Conservation (phyloP, 2,888 invertebrate genomes). For the Brachypalpus laphriformis region DNA sequence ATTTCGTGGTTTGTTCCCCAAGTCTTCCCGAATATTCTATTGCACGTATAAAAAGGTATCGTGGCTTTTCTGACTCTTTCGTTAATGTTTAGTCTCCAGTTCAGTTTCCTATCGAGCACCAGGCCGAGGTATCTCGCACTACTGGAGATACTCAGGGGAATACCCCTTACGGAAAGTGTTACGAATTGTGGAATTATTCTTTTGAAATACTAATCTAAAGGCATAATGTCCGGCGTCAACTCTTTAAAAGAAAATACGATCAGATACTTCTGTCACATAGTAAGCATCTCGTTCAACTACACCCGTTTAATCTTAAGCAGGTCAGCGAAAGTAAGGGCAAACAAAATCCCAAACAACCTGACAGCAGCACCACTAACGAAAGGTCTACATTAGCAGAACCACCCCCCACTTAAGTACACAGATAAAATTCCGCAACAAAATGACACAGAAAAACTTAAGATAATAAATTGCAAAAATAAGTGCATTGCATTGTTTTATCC, state of each 20-base stretch:
- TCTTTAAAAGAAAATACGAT: background rate
- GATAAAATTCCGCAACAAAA: constrained; percentile 44
- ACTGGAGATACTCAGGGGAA: too few species aligned
- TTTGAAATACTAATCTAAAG: too few species aligned
- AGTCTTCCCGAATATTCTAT: too few species aligned
- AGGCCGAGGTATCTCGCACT: too few species aligned
- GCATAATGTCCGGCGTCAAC: too few species aligned
- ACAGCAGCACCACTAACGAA: background rate
- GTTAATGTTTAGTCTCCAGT: too few species aligned
- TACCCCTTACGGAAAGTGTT: too few species aligned
- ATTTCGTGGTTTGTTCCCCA: too few species aligned
- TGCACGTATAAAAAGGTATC: too few species aligned
- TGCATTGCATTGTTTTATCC: constrained; percentile 55
- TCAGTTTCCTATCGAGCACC: too few species aligned
- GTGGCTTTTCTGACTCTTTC: too few species aligned
- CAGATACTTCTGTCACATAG: background rate
- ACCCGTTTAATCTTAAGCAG: background rate
- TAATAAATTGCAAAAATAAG: constrained; percentile 60
- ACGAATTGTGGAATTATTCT: too few species aligned
- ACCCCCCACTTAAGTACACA: background rate
- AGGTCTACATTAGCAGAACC: background rate
- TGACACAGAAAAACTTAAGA: constrained; percentile 46
- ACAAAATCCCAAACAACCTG: background rate
- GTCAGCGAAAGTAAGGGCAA: background rate
- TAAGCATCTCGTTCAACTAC: background rate